A percentile compares a stretch with the other conserved stretches of the same genome.
Evolutionary conservation across 2,797 vertebrate genomes (phyloP).

Genomic region (Amblyopsis hoosieri): DNA sequence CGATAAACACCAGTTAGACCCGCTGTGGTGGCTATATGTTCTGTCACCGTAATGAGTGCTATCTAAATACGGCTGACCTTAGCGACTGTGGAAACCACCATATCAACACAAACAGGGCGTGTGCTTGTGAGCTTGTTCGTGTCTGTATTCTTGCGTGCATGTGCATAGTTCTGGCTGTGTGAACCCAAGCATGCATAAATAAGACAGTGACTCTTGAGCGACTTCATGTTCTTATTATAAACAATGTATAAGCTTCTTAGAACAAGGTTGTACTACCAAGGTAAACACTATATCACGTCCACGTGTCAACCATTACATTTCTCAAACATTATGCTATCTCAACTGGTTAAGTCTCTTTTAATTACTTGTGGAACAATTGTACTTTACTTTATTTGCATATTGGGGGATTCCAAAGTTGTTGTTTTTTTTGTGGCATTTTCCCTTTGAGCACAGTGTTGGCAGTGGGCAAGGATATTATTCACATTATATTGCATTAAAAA

Average conservation of each 20-base stretch:
- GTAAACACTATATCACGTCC: neutral
- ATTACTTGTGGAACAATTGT: conserved; percentile 12
- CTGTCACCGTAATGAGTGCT: conserved; percentile 46
- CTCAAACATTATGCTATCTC: conserved; percentile 2
- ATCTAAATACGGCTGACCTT: conserved; percentile 60
- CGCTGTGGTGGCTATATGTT: conserved; percentile 22
- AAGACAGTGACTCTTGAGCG: neutral
- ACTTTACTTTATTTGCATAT: conserved; percentile 33
- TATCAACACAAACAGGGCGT: conserved; percentile 34
- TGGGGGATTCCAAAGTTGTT: too few relatives aligned
- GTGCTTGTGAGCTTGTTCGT: conserved; percentile 15
- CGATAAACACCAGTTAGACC: conserved; percentile 29
- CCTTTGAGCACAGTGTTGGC: conserved; percentile 2
- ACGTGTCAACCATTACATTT: too few relatives aligned
- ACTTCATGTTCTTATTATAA: conserved; percentile 11
- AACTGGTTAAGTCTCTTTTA: conserved; percentile 21
- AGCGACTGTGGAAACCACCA: conserved; percentile 36
- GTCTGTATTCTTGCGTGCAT: conserved; percentile 10
- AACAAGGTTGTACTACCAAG: conserved; percentile 12
- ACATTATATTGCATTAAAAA: conserved; percentile 38
- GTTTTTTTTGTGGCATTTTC: neutral
- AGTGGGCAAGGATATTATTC: conserved; percentile 1
- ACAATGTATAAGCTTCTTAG: neutral
- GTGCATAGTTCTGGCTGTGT: neutral
- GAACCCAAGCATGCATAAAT: neutral